Base-by-base conservation (phyloP, 2,113 vertebrate species). In the Hassar affinis region DNA sequence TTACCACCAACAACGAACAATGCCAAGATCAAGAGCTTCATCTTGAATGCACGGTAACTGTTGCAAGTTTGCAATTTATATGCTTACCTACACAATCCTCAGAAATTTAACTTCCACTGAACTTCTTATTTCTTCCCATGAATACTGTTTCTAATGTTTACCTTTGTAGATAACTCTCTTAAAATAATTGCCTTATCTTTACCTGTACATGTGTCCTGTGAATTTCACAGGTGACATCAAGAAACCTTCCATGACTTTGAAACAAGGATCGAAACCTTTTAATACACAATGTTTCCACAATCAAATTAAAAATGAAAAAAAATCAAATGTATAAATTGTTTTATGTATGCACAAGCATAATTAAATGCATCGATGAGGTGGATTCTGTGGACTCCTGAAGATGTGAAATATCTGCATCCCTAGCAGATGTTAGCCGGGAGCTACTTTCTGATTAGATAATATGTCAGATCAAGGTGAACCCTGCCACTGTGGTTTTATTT, bases 1-100 rank as follows among this genome's bases (percentile, higher is more conserved):
- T 94, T 91, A 95, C 94, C 93, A 2, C 93, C 91, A 80, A 91
- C 93, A 51, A 94, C 86, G 68, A 93, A 91, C 90, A 95, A 88
- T 86, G 93, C 93, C 85, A 94, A 92, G 88, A 94, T 86, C 89
- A 94, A 33, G 9, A 93, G 85, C 87, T 90, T 94, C 92, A 94
- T 94, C 80, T 78, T 90, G 89, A 88, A 86, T 87, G 78, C 86
- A 81, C 82, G 85, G 84, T 81, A 64, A 6, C 27, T 62, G 12
- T 9, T 76, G 18, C 18, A 8, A 1, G 1, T 25, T 12, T 38
- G 14, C 30, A 15, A 15, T 62, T 91, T 90, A 88, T 91, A 92
- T 90, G 91, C 57, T 0, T 77, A 62, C 33, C 45, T 33, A 49
- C n/a, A 14, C 9, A 79, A 9, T 45, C 12, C 8, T 33, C 49